Conservation (phyloP, 2,797 vertebrate genomes). For the Rhinichthys osculus region DNA sequence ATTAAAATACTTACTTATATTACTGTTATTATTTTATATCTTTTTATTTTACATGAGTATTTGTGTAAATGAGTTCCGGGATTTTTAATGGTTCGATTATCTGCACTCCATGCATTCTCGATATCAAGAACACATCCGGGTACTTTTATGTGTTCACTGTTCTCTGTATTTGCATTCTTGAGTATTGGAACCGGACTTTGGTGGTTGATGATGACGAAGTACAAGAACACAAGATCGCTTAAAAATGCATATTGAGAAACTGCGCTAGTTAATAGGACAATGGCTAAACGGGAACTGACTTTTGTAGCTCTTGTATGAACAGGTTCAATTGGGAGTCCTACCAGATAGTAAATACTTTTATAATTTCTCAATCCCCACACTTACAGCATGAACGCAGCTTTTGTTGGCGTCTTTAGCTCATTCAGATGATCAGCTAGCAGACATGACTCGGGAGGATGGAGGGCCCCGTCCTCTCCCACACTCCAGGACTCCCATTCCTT, state of each 20-base stretch:
- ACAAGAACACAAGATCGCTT: not conserved
- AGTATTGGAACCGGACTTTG: not conserved
- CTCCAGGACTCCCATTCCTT: constrained; percentile 69
- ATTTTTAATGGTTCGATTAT: not conserved
- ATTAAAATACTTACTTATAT: no score
- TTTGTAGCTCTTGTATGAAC: constrained; percentile 1
- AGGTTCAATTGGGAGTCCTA: not conserved
- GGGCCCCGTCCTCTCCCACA: constrained; percentile 68
- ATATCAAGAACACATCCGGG: not conserved
- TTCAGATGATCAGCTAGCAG: constrained; percentile 68
- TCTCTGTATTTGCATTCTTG: not conserved
- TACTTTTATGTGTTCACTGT: not conserved
- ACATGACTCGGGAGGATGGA: constrained; percentile 49
- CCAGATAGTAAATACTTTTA: not conserved
- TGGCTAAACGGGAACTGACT: not conserved
- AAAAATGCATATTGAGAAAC: not conserved
- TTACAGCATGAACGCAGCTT: not conserved
- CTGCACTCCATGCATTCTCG: not conserved
- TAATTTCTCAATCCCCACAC: not conserved
- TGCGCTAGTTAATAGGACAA: not conserved
- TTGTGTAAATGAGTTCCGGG: no score
- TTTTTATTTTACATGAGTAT: no score
- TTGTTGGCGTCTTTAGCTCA: constrained; percentile 41
- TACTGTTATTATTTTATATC: no score
- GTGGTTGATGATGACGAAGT: not conserved